Conservation (phyloP, 2,113 vertebrate species). For the Rhinogobius similis region DNA sequence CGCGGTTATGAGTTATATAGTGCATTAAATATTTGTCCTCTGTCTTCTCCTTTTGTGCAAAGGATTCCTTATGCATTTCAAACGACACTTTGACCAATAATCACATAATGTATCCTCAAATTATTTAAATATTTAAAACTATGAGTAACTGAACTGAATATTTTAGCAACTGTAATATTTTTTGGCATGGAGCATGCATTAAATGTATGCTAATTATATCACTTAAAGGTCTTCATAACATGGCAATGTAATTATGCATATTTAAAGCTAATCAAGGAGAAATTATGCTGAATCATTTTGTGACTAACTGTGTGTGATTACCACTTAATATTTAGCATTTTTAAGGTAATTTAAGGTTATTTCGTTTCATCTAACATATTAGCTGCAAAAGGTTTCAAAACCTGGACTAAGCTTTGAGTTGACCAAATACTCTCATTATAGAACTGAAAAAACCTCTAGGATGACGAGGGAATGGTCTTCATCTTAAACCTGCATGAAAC, state of each 20-base stretch:
- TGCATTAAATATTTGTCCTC: conserved; percentile 7
- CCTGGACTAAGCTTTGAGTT: not conserved
- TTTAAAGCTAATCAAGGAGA: conserved; percentile 8
- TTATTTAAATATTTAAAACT: not conserved
- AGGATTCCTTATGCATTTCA: not conserved
- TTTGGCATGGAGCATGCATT: not conserved
- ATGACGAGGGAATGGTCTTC: not conserved
- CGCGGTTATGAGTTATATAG: not conserved
- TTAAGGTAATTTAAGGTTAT: not conserved
- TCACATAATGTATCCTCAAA: not conserved
- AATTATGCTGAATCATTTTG: not conserved
- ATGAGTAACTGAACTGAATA: not conserved
- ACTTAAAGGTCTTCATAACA: conserved; percentile 8
- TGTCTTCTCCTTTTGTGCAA: not conserved
- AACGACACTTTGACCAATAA: not conserved
- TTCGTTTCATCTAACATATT: too few species aligned
- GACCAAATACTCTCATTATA: not conserved
- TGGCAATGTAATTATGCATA: conserved; percentile 1
- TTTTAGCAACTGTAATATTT: not conserved
- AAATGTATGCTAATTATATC: not conserved
- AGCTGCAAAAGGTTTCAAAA: not conserved
- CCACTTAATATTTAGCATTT: not conserved
- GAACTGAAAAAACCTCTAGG: not conserved
- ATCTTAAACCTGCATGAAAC: not conserved
- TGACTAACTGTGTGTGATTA: conserved; percentile 3